Conservation (phyloP, 1,140 invertebrate species). For the Drosophila auraria region DNA sequence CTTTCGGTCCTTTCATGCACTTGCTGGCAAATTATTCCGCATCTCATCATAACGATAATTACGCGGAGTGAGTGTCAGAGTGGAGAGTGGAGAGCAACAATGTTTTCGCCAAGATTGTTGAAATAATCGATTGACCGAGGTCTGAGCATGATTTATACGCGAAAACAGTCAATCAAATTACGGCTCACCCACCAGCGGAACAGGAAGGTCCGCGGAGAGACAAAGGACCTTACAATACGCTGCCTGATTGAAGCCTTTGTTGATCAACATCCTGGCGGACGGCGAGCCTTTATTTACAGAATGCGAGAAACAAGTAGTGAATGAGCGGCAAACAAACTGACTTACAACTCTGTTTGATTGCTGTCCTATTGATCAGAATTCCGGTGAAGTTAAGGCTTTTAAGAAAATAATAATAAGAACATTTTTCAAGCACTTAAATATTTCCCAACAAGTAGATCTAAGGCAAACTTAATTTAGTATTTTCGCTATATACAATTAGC, state of each 20-base stretch:
- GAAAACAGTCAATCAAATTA: conserved; percentile 55
- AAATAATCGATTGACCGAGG: conserved; percentile 46
- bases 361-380: conserved; percentile 3
- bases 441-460: neutral
- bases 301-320: neutral
- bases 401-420: no score
- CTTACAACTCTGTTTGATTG: conserved; percentile 13
- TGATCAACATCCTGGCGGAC: conserved; percentile 36
- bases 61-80: conserved; percentile 44
- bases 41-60: conserved; percentile 70
- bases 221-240: conserved; percentile 28
- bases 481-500: no score
- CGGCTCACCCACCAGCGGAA: conserved; percentile 1
- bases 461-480: no score
- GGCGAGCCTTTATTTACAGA: conserved; percentile 20
- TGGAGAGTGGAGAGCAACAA: conserved; percentile 48
- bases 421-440: neutral
- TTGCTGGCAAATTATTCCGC: conserved; percentile 59
- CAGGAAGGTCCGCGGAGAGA: conserved; percentile 9
- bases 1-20: conserved; percentile 35
- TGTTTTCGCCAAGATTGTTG: conserved; percentile 49
- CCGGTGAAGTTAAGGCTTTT: neutral
- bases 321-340: conserved; percentile 9
- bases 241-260: conserved; percentile 49
- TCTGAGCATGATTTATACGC: conserved; percentile 43